Conservation (phyloP, 2,797 vertebrate species). For the Acipenser oxyrinchus region DNA sequence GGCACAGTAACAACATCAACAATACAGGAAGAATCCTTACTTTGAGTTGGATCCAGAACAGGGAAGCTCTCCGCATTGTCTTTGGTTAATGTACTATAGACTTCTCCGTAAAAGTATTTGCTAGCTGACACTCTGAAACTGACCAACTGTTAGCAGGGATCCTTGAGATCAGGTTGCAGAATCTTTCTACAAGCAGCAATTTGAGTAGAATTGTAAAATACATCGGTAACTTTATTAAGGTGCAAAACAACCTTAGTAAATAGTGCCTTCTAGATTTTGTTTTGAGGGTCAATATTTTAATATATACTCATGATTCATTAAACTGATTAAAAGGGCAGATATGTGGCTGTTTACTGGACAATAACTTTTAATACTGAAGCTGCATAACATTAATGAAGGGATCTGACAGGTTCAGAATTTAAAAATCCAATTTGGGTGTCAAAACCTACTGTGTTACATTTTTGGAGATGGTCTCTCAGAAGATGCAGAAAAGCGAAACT, state of each 20-base stretch:
- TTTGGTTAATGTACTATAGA: slow-evolving; percentile 23
- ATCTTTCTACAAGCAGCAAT: background rate
- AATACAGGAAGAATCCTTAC: slow-evolving; percentile 9
- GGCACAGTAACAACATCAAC: background rate
- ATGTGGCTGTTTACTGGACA: too few relatives aligned
- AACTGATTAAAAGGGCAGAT: too few relatives aligned
- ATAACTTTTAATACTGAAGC: too few relatives aligned
- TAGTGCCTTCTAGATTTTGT: too few relatives aligned
- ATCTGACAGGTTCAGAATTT: too few relatives aligned
- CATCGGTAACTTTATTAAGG: too few relatives aligned
- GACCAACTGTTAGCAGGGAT: slow-evolving; percentile 17
- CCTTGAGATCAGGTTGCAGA: slow-evolving; percentile 17
- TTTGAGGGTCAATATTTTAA: too few relatives aligned
- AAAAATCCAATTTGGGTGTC: too few relatives aligned
- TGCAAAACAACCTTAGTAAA: too few relatives aligned
- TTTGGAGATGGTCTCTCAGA: slow-evolving; percentile 20
- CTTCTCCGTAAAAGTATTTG: slow-evolving; percentile 25
- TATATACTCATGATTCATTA: too few relatives aligned
- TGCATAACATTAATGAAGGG: too few relatives aligned
- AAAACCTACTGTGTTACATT: slow-evolving; percentile 25
- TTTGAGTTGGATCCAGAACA: slow-evolving; percentile 26
- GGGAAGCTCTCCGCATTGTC: slow-evolving; percentile 16
- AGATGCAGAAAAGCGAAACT: slow-evolving; percentile 24
- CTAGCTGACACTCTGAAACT: slow-evolving; percentile 28
- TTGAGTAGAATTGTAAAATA: too few relatives aligned